Conservation (phyloP, 2,888 invertebrate genomes). For the Rhogogaster chlorosoma region DNA sequence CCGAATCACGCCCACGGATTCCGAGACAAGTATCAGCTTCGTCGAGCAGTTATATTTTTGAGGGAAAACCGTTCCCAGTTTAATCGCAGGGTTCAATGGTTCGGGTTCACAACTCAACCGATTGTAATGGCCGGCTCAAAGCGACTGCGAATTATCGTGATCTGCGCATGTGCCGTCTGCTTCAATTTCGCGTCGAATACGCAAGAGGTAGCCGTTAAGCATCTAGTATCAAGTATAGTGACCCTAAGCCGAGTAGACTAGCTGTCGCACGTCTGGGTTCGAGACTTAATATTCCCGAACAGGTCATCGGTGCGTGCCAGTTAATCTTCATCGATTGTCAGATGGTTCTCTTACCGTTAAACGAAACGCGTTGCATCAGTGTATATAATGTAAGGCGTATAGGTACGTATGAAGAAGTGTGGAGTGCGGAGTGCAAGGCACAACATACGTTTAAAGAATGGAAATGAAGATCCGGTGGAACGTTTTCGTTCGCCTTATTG, state of each 20-base stretch:
- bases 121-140: neutral
- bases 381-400: neutral
- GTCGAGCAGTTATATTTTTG: neutral
- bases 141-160: neutral
- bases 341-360: constrained; percentile 29
- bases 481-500: constrained; percentile 12
- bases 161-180: neutral
- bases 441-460: constrained; percentile 31
- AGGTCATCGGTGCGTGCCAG: constrained; percentile 20
- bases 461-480: constrained; percentile 31
- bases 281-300: constrained; percentile 24
- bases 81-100: neutral
- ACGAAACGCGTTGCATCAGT: constrained; percentile 35
- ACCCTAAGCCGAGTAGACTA: constrained; percentile 19
- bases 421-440: neutral
- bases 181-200: neutral
- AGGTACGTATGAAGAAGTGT: neutral
- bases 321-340: constrained; percentile 27
- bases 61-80: neutral
- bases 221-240: neutral
- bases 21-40: neutral
- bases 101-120: neutral
- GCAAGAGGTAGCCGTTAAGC: neutral
- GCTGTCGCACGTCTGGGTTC: constrained; percentile 29
- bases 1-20: neutral